These are phyloP conservation scores for Girardia tigrina DNA, from an alignment of 2,888 invertebrate genomes.

Conservation along the genomic window DNA sequence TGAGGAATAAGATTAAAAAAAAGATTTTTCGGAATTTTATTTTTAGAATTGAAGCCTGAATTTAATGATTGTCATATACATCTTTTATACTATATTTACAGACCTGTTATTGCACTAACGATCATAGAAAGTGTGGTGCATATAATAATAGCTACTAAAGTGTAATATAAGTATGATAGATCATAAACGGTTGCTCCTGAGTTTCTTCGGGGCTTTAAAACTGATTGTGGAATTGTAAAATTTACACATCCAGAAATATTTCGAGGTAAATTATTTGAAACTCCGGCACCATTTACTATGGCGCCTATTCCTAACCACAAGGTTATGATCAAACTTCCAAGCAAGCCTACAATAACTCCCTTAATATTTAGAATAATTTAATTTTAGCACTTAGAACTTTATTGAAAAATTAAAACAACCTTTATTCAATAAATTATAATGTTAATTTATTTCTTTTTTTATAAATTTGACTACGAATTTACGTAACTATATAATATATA, in stretches of 20 bases:
- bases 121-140: not conserved
- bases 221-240: not conserved
- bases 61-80: not conserved
- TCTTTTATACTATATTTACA: not conserved
- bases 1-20: not conserved
- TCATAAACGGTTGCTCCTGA: slow-evolving; percentile 24
- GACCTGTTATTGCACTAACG: slow-evolving; percentile 30
- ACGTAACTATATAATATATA: too few relatives aligned
- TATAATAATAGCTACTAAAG: slow-evolving; percentile 26
- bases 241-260: slow-evolving; percentile 8
- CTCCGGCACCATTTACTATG: slow-evolving; percentile 26
- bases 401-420: too few relatives aligned
- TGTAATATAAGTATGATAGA: slow-evolving; percentile 35
- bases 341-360: slow-evolving; percentile 37
- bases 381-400: too few relatives aligned
- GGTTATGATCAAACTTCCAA: slow-evolving; percentile 35
- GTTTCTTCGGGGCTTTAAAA: not conserved
- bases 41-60: not conserved
- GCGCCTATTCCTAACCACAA: slow-evolving; percentile 37
- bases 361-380: too few relatives aligned
- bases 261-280: not conserved
- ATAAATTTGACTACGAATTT: too few relatives aligned
- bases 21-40: not conserved
- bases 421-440: too few relatives aligned
- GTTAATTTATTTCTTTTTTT: too few relatives aligned